A percentile compares a stretch with the other conserved stretches of the same genome.
These are phyloP conservation scores for Noctua comes DNA, from an alignment of 2,888 invertebrate species.

Conservation along the genomic window DNA sequence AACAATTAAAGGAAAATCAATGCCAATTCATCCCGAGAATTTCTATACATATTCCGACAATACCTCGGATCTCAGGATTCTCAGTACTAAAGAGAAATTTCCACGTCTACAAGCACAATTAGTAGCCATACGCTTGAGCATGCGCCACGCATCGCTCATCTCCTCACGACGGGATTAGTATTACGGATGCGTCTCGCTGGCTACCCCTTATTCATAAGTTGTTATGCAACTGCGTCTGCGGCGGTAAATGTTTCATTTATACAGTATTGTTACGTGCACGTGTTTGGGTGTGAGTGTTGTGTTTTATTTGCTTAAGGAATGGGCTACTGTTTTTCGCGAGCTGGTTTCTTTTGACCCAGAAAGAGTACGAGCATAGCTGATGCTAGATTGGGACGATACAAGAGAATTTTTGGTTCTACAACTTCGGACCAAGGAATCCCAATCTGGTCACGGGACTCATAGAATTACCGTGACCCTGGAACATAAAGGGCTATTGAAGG, in stretches of 20 bases:
- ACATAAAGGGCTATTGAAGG: too few species aligned
- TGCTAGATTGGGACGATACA: not conserved
- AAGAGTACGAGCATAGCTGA: not conserved
- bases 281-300: not conserved
- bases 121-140: slow-evolving; percentile 38
- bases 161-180: slow-evolving; percentile 60
- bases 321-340: not conserved
- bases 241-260: slow-evolving; percentile 41
- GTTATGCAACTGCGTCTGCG: slow-evolving; percentile 52
- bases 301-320: not conserved
- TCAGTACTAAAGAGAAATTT: slow-evolving; percentile 29
- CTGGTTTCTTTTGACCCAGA: not conserved
- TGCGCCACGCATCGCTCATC: slow-evolving; percentile 53
- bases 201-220: slow-evolving; percentile 55
- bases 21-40: not conserved
- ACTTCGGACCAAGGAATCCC: not conserved
- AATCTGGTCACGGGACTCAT: too few species aligned
- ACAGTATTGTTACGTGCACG: slow-evolving; percentile 19
- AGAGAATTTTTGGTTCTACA: not conserved
- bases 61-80: not conserved
- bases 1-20: not conserved
- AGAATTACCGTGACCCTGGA: too few species aligned
- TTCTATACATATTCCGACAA: not conserved
- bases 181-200: slow-evolving; percentile 50
- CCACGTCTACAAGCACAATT: slow-evolving; percentile 44